phyloP scores from a whole-genome alignment of 2,888 invertebrate species.

The Sipha maydis region DNA sequence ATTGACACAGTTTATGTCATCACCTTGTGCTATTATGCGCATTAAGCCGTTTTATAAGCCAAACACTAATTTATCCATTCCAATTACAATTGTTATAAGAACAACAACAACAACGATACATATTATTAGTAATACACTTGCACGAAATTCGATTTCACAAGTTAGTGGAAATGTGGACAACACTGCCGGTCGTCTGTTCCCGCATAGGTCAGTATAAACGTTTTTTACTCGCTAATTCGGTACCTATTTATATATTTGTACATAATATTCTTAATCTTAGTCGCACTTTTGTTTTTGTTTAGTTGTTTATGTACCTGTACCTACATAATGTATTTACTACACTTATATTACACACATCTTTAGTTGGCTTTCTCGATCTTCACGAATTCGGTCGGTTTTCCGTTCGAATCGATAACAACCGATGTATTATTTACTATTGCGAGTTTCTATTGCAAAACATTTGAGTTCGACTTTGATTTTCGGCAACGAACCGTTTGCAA shows the following conservation, averaged over 20 bases:
- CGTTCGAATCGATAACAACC: too few relatives aligned
- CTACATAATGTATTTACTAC: neutral
- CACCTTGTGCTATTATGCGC: too few relatives aligned
- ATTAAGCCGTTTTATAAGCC: too few relatives aligned
- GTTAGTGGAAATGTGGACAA: slow-evolving; percentile 6
- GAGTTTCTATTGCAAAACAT: too few relatives aligned
- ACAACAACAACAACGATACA: too few relatives aligned
- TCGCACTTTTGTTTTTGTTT: neutral
- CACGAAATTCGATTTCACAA: slow-evolving; percentile 8
- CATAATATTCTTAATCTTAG: neutral
- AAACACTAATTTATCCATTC: too few relatives aligned
- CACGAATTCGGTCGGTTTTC: neutral
- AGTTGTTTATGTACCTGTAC: neutral
- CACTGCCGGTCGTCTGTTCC: neutral
- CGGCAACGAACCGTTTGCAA: too few relatives aligned
- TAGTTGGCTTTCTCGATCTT: slow-evolving; percentile 51
- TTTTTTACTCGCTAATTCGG: neutral
- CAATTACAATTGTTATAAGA: too few relatives aligned
- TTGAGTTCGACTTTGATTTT: too few relatives aligned
- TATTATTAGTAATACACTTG: neutral
- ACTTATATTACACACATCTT: neutral
- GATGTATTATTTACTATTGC: too few relatives aligned
- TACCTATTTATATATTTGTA: neutral
- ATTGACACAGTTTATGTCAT: neutral
- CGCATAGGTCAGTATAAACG: slow-evolving; percentile 22